phyloP scores from a whole-genome alignment of 64 coral and sea anemone species.

The Dendronephthya gigantea region DNA sequence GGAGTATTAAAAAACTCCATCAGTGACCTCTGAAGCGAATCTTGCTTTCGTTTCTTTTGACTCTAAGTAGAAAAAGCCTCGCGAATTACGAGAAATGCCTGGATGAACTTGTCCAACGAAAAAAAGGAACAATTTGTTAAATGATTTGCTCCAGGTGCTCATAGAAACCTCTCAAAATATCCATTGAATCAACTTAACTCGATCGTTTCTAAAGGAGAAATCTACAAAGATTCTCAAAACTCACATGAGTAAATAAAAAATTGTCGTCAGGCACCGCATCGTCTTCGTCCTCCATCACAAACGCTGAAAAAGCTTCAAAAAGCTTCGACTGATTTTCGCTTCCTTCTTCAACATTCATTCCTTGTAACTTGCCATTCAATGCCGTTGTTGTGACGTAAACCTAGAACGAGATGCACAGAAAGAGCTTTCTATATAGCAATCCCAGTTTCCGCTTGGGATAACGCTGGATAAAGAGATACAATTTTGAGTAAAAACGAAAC shows the following conservation, averaged over 20 bases:
- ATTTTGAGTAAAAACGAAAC: too few relatives aligned
- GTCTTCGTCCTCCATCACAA: neutral
- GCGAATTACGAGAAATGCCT: neutral
- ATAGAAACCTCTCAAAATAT: too few relatives aligned
- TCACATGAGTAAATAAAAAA: neutral
- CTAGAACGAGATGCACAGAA: neutral
- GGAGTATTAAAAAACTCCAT: neutral
- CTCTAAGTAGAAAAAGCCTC: neutral
- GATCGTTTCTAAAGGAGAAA: too few relatives aligned
- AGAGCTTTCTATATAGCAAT: too few relatives aligned
- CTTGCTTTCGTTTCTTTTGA: neutral
- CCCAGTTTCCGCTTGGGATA: too few relatives aligned
- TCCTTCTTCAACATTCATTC: neutral
- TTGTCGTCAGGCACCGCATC: neutral
- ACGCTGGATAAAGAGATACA: too few relatives aligned
- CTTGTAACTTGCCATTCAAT: neutral
- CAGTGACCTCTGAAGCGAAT: neutral
- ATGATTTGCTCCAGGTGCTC: too few relatives aligned
- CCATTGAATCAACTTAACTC: too few relatives aligned
- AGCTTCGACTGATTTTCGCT: neutral
- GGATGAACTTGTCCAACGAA: too few relatives aligned
- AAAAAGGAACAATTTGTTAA: too few relatives aligned
- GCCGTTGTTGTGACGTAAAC: slow-evolving; percentile 2
- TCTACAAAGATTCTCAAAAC: neutral
- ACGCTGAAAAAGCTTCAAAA: neutral